These are phyloP conservation scores for Acanthornis magna DNA, from an alignment of 2,797 vertebrate species.

Conservation along the genomic window DNA sequence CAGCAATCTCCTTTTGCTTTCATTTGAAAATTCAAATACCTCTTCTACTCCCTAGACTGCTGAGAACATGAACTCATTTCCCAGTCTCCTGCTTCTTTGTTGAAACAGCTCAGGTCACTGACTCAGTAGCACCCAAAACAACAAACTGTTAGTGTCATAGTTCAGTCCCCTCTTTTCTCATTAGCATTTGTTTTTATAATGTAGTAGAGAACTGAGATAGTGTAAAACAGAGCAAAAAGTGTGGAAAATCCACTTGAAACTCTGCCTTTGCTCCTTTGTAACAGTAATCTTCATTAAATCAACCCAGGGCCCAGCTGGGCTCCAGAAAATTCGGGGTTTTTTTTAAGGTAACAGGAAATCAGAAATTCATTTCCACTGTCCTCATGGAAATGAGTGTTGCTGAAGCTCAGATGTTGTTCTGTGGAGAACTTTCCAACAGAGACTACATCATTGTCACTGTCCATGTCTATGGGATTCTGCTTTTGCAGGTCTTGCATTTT, in stretches of 20 bases:
- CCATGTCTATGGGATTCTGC: background rate
- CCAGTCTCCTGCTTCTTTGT: background rate
- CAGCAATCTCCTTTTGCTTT: background rate
- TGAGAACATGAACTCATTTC: background rate
- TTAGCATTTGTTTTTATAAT: background rate
- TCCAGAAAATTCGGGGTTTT: background rate
- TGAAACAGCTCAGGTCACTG: background rate
- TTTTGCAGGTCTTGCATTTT: background rate
- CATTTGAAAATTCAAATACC: background rate
- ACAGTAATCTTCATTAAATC: background rate
- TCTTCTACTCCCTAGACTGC: background rate
- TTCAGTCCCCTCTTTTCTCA: background rate
- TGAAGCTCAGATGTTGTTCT: background rate
- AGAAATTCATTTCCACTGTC: background rate
- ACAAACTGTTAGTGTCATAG: background rate
- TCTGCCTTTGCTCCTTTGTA: background rate
- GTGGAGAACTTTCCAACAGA: background rate
- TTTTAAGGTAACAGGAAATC: background rate
- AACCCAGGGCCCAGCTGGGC: background rate
- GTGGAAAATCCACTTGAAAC: background rate
- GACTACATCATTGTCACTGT: fast-evolving
- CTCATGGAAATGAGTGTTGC: background rate
- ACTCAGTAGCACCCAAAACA: background rate
- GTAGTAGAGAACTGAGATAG: background rate
- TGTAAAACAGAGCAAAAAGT: background rate